Evolutionary conservation across 1,140 invertebrate species (phyloP), one percentile per base, ranked within the genome.

Genomic region (Drosophila virilis): DNA sequence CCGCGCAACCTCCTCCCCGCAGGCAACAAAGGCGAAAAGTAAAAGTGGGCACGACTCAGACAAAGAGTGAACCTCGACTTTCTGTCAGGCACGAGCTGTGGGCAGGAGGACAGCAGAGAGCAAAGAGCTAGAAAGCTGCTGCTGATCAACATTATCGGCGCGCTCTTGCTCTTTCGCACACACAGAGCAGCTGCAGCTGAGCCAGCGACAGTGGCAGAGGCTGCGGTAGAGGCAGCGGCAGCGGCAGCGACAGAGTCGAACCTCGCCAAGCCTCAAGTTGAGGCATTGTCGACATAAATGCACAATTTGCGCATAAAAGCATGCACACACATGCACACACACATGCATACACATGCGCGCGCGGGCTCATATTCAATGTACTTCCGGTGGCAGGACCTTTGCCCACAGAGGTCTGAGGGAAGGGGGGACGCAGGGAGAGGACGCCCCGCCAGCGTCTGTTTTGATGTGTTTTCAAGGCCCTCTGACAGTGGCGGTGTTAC

Each of bases 281-380:
- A 73, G 61, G 60, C 80, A 86, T 86, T 86, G 83, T 86, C 80
- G 84, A 89, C 74, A 71, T 89, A 89, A 89, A 89, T 89, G 84
- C 84, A 89, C 84, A 89, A 89, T 89, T 89, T 89, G 84, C 84
- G 68, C 77, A 84, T 78, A 89, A 89, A 89, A 89, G 85, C 80
- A 68, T 60, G 45, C 50, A 76, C 69, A 81, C 66, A 62, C 35
- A 71, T 46, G 74, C 52, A 76, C 40, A 73, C 48, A 60, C 12
- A 52, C 40, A 38, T 1, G 1, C 15, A 61, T 42, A 43, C 48
- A 73, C 43, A 55, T 50, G 66, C 12, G 60, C 15, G 55, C 13
- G 60, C 15, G 22, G 64, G 57, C 45, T 59, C 54, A 70, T 33
- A 75, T 70, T 89, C 84, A 88, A 88, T 89, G 84, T 84, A 90